A percentile compares a stretch with the other conserved stretches of the same genome.
phyloP scores from a whole-genome alignment of 2,113 vertebrate species.

The Pipa parva region DNA sequence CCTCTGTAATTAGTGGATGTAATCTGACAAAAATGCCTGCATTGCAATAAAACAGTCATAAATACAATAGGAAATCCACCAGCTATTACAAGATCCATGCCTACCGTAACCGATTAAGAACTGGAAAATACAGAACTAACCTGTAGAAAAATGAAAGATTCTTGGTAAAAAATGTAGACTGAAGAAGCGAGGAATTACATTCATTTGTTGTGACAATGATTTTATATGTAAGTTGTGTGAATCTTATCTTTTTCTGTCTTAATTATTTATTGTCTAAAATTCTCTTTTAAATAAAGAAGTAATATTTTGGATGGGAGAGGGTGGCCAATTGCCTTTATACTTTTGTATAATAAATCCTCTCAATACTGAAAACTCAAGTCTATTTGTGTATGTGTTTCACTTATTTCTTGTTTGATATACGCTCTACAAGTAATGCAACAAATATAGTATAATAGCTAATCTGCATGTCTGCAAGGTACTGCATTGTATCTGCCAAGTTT shows the following conservation, averaged over 20 bases:
- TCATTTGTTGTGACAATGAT: not conserved
- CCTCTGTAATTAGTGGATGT: too few relatives aligned
- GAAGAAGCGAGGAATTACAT: not conserved
- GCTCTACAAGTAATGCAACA: too few relatives aligned
- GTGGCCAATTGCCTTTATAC: constrained; percentile 37
- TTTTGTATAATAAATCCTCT: constrained; percentile 44
- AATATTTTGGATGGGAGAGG: constrained; percentile 36
- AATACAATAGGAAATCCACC: too few relatives aligned
- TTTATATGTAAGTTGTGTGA: constrained; percentile 23
- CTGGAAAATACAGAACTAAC: not conserved
- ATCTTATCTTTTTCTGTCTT: constrained; percentile 21
- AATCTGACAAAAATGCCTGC: too few relatives aligned
- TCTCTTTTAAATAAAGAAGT: constrained; percentile 37
- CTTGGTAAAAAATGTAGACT: not conserved
- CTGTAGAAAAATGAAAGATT: too few relatives aligned
- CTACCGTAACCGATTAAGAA: not conserved
- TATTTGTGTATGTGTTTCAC: constrained; percentile 9
- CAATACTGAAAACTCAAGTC: constrained; percentile 10
- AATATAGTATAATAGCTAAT: too few relatives aligned
- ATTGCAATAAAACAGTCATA: too few relatives aligned
- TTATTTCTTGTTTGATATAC: too few relatives aligned
- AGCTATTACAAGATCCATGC: not conserved
- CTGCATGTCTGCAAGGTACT: too few relatives aligned
- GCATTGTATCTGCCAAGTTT: too few relatives aligned
- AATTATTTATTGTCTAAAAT: constrained; percentile 37